Percentiles rank a stretch among this genome's conserved stretches.
Conservation (phyloP, 2,797 vertebrate species). For the Gallinago nigripennis region DNA sequence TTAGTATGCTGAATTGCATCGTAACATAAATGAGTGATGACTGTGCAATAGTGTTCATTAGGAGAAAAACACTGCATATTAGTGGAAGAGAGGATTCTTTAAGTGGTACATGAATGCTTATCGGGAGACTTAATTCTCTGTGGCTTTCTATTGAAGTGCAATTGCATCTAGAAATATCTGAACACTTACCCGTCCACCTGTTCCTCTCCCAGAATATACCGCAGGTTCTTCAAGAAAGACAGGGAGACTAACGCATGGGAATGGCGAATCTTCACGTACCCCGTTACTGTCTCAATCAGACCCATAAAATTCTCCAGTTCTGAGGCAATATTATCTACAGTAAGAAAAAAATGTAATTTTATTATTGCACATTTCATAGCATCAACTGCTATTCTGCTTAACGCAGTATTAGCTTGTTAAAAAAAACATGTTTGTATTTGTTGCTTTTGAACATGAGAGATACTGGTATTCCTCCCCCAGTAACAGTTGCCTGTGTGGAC, state of each 20-base stretch:
- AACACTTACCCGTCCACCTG: constrained; percentile 89
- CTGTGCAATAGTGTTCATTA: not conserved
- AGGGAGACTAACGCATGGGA: constrained; percentile 93
- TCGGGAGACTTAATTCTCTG: not conserved
- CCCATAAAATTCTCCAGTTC: constrained; percentile 99
- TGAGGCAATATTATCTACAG: constrained; percentile 92
- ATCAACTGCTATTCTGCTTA: not conserved
- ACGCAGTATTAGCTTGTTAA: not conserved
- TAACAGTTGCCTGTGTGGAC: not conserved
- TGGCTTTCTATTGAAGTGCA: not conserved
- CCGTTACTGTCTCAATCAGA: constrained; percentile 93
- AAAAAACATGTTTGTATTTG: not conserved
- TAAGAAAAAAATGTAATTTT: not conserved
- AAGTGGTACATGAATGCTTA: not conserved
- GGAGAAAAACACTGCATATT: rapidly evolving
- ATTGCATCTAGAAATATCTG: not conserved
- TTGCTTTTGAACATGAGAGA: not conserved
- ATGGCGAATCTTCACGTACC: constrained; percentile 95
- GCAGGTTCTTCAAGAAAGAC: constrained; percentile 94
- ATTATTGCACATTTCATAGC: not conserved
- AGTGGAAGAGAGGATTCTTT: not conserved
- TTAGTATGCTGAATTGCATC: not conserved
- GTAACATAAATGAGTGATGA: not conserved
- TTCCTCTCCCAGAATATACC: constrained; percentile 91
- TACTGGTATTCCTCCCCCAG: not conserved